These are phyloP conservation scores for Coracias cyanogaster DNA, from an alignment of 2,797 vertebrate genomes.

Conservation along the genomic window DNA sequence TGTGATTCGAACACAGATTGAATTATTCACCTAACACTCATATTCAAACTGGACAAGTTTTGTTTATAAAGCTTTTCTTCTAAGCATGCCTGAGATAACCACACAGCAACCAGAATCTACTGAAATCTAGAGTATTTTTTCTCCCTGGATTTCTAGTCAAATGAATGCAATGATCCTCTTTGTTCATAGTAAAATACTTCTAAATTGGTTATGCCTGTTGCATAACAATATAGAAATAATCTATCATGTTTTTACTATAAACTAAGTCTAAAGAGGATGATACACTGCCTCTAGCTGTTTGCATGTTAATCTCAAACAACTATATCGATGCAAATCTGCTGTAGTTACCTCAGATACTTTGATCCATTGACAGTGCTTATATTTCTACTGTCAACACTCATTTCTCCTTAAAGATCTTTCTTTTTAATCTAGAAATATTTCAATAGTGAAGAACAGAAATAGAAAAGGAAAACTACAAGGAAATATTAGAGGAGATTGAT, in stretches of 20 bases:
- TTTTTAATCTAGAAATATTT: conserved; percentile 15
- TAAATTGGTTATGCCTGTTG: background rate
- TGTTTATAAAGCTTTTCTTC: background rate
- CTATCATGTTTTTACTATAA: background rate
- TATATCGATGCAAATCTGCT: background rate
- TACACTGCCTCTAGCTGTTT: background rate
- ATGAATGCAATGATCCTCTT: background rate
- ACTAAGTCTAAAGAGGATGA: background rate
- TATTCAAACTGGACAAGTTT: background rate
- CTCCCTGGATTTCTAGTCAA: background rate
- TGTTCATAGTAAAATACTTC: background rate
- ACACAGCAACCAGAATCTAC: background rate
- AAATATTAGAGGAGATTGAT: background rate
- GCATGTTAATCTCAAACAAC: background rate
- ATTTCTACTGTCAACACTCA: background rate
- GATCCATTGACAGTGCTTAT: background rate
- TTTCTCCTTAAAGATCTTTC: background rate
- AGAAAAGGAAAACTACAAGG: background rate
- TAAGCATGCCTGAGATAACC: background rate
- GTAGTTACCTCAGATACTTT: conserved; percentile 19
- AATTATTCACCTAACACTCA: background rate
- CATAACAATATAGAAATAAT: background rate
- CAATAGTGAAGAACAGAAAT: background rate
- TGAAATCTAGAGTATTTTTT: background rate
- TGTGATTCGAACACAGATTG: background rate